Conservation (phyloP, 2,888 invertebrate species). For the Callosobruchus maculatus region DNA sequence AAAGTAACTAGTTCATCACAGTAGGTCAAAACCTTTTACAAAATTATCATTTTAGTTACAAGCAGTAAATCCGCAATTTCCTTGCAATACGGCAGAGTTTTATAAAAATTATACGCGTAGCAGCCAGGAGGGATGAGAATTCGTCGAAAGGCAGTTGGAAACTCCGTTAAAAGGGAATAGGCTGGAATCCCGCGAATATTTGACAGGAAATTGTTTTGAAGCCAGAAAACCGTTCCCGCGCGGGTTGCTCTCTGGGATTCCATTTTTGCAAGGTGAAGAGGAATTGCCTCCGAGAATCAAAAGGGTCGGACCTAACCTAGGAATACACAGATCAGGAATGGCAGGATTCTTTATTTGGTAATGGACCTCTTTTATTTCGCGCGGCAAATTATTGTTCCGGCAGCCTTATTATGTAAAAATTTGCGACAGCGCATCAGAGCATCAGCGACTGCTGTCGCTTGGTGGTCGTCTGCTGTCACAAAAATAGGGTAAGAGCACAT, state of each 20-base stretch:
- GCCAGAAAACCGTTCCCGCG: neutral
- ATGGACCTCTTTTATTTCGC: no score
- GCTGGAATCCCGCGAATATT: neutral
- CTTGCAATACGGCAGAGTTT: neutral
- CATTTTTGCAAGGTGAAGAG: neutral
- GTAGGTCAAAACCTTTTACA: no score
- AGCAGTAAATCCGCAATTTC: no score
- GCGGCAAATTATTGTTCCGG: no score
- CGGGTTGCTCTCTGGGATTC: neutral
- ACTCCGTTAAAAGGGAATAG: neutral
- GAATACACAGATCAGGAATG: neutral
- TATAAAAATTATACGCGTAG: neutral
- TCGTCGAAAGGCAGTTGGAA: neutral
- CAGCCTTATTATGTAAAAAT: no score
- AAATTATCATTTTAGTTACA: no score
- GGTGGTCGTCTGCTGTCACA: no score
- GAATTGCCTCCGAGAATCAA: neutral
- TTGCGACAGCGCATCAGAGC: no score
- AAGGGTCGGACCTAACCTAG: neutral
- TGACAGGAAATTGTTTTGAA: neutral
- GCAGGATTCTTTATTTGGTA: no score
- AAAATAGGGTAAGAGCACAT: no score
- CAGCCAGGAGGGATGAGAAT: neutral
- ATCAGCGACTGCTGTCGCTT: no score
- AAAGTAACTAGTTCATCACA: no score